Percentiles rank a stretch among this genome's conserved stretches.
phyloP scores from a whole-genome alignment of 37 sponge, comb jelly and placozoan species.

The Hexactinellida sp. region DNA sequence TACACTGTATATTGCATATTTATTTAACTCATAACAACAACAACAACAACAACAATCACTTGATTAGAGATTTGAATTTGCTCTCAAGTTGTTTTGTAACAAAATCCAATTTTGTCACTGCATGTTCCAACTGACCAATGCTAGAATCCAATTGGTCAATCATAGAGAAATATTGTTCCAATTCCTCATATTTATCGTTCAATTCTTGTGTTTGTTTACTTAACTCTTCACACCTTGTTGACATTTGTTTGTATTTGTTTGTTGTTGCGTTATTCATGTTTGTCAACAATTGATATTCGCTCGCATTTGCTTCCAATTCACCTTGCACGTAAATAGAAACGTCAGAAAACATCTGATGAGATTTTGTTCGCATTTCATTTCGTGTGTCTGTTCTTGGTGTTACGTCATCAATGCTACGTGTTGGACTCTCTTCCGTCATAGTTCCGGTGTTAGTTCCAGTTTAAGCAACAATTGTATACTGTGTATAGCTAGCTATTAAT shows the following conservation, averaged over 20 bases:
- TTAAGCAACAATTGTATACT: background rate
- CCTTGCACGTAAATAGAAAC: background rate
- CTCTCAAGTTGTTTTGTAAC: background rate
- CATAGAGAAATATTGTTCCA: background rate
- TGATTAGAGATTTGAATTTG: slow-evolving; percentile 10
- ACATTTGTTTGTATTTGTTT: background rate
- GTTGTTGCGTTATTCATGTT: background rate
- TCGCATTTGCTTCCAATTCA: background rate
- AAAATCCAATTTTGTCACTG: background rate
- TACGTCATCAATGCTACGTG: background rate
- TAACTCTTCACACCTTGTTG: background rate
- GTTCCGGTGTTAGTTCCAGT: background rate
- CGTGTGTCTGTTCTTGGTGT: background rate
- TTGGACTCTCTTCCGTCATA: background rate
- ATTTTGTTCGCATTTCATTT: slow-evolving; percentile 12
- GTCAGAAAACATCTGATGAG: background rate
- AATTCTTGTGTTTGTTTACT: slow-evolving; percentile 12
- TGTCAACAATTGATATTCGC: background rate
- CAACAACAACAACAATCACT: background rate
- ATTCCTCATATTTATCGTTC: background rate
- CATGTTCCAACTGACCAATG: background rate
- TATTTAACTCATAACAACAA: background rate
- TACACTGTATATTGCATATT: background rate
- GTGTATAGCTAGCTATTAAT: background rate
- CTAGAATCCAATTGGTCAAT: slow-evolving; percentile 10